Evolutionary conservation across 2,797 vertebrate genomes (phyloP).

Genomic region (Hippocampus kuda): DNA sequence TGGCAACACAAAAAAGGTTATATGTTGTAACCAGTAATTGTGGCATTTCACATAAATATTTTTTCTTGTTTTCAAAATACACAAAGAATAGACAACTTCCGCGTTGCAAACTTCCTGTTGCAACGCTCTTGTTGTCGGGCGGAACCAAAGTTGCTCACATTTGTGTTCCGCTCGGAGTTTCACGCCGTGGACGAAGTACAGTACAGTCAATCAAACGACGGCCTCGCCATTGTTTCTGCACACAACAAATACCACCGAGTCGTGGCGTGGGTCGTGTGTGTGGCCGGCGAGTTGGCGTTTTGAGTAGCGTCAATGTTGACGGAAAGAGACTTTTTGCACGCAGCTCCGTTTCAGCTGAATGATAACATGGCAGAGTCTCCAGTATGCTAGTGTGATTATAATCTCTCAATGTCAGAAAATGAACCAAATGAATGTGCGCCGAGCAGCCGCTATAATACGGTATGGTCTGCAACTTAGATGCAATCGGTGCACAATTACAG

Average conservation of each 20-base stretch:
- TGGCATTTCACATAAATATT: too few species aligned
- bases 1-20: slow-evolving; percentile 12
- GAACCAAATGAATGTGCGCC: neutral
- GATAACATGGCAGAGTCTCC: neutral
- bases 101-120: slow-evolving; percentile 70
- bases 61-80: slow-evolving; percentile 61
- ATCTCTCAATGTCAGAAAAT: slow-evolving; percentile 5
- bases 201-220: slow-evolving; percentile 32
- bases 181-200: slow-evolving; percentile 22
- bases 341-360: neutral
- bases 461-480: neutral
- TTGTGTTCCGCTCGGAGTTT: slow-evolving; percentile 63
- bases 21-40: slow-evolving; percentile 28
- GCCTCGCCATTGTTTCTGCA: slow-evolving; percentile 8
- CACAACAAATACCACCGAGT: neutral
- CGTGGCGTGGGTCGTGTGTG: neutral
- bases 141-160: slow-evolving; percentile 43
- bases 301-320: neutral
- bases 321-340: neutral
- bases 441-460: neutral
- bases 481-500: neutral
- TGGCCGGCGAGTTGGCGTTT: neutral
- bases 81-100: slow-evolving; percentile 82
- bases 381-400: slow-evolving; percentile 3
- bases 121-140: slow-evolving; percentile 56